Evolutionary conservation across 1,140 invertebrate genomes (phyloP).

Genomic region (Aphaenogaster floridana): DNA sequence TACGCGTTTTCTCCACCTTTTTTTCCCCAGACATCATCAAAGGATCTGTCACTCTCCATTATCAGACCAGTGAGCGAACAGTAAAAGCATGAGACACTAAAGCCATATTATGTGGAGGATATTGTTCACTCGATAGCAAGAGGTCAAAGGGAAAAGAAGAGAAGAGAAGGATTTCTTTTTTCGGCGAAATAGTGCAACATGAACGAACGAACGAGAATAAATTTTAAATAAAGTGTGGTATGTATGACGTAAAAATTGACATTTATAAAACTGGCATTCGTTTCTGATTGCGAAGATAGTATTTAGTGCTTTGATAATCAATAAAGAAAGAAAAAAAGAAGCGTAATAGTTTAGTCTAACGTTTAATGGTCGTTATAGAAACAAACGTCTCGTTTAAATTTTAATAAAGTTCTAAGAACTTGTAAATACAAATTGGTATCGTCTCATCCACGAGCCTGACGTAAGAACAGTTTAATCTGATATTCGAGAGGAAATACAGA

Average conservation of each 20-base stretch:
- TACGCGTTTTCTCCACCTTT: slow-evolving; percentile 44
- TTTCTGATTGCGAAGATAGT: neutral
- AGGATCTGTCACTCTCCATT: slow-evolving; percentile 74
- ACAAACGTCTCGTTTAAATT: slow-evolving; percentile 12
- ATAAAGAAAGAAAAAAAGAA: neutral
- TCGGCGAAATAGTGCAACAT: neutral
- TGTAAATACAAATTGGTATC: slow-evolving; percentile 1
- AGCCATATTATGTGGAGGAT: slow-evolving; percentile 65
- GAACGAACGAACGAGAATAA: slow-evolving; percentile 4
- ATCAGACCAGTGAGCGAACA: slow-evolving; percentile 68
- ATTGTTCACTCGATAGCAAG: slow-evolving; percentile 59
- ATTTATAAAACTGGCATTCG: neutral
- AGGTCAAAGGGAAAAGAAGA: slow-evolving; percentile 50
- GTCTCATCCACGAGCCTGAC: slow-evolving; percentile 3
- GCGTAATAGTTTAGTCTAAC: neutral
- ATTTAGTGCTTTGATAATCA: neutral
- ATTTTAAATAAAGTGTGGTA: slow-evolving; percentile 17
- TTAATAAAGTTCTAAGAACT: neutral
- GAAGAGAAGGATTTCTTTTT: slow-evolving; percentile 39
- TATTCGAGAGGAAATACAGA: neutral
- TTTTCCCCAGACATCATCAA: slow-evolving; percentile 64
- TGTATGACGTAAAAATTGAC: neutral
- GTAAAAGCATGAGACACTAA: slow-evolving; percentile 73
- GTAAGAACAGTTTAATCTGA: neutral
- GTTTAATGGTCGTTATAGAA: slow-evolving; percentile 13